Conservation (phyloP, 2,888 invertebrate species). For the Eugnorisma glareosa region DNA sequence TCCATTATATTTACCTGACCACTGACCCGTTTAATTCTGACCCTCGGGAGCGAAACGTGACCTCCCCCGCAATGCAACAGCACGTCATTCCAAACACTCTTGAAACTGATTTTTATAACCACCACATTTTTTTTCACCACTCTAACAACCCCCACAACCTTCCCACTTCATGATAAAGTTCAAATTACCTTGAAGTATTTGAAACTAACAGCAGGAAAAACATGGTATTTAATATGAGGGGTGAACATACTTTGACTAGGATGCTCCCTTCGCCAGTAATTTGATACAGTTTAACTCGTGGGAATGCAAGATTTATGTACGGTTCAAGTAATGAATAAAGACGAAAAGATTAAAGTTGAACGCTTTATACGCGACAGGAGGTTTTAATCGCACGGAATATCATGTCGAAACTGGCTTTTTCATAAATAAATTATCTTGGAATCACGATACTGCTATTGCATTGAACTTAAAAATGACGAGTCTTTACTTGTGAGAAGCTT, state of each 20-base stretch:
- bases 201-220: neutral
- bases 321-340: constrained; percentile 74
- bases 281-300: constrained; percentile 86
- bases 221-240: constrained; percentile 74
- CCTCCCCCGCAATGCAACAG: constrained; percentile 80
- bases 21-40: constrained; percentile 87
- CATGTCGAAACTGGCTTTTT: constrained; percentile 47
- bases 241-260: constrained; percentile 76
- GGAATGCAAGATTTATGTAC: constrained; percentile 80
- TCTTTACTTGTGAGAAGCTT: neutral
- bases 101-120: constrained; percentile 84
- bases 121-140: constrained; percentile 23
- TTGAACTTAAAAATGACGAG: neutral
- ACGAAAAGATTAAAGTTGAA: constrained; percentile 70
- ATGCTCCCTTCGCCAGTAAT: constrained; percentile 81
- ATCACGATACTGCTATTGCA: constrained; percentile 7
- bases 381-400: constrained; percentile 59
- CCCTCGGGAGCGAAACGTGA: constrained; percentile 79
- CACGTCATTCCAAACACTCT: constrained; percentile 86
- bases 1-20: constrained; percentile 89
- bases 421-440: constrained; percentile 30
- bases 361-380: constrained; percentile 64
- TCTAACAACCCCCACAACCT: constrained; percentile 28
- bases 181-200: constrained; percentile 53
- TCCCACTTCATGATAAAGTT: constrained; percentile 59